Evolutionary conservation across 2,797 vertebrate species (phyloP).

Genomic region (Lepilemur septentrionalis): DNA sequence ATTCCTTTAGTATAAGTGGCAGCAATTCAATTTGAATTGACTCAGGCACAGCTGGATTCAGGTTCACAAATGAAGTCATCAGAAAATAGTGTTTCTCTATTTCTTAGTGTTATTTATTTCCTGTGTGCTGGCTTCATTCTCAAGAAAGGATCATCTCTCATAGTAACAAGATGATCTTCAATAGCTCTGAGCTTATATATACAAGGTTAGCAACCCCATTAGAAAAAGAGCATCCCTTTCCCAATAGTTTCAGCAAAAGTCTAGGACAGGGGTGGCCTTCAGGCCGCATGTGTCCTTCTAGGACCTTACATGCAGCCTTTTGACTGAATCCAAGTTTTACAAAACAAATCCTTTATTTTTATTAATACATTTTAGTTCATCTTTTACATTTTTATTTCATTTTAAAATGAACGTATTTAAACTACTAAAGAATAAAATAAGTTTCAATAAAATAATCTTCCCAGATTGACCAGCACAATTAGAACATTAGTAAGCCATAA

Average conservation of each 20-base stretch:
- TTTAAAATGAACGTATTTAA: no score
- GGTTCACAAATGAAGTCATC: neutral
- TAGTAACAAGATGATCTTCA: neutral
- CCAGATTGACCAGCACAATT: no score
- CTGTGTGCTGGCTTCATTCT: neutral
- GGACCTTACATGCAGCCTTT: no score
- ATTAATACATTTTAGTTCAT: no score
- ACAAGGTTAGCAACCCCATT: neutral
- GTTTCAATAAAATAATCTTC: no score
- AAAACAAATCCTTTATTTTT: no score
- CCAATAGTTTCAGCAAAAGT: neutral
- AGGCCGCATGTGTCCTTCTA: no score
- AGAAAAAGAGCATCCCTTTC: neutral
- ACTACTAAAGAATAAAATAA: no score
- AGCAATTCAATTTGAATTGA: neutral
- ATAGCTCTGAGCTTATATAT: neutral
- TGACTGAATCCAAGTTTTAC: no score
- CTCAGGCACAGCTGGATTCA: neutral
- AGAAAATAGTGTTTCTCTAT: neutral
- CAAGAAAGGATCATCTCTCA: neutral
- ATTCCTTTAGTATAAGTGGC: neutral
- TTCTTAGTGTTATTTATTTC: neutral
- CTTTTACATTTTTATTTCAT: no score
- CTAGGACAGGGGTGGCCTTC: neutral
- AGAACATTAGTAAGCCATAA: no score